A percentile compares a stretch with the other conserved stretches of the same genome.
These are phyloP conservation scores for Oriolus oriolus DNA, from an alignment of 2,113 vertebrate genomes.

Conservation along the genomic window DNA sequence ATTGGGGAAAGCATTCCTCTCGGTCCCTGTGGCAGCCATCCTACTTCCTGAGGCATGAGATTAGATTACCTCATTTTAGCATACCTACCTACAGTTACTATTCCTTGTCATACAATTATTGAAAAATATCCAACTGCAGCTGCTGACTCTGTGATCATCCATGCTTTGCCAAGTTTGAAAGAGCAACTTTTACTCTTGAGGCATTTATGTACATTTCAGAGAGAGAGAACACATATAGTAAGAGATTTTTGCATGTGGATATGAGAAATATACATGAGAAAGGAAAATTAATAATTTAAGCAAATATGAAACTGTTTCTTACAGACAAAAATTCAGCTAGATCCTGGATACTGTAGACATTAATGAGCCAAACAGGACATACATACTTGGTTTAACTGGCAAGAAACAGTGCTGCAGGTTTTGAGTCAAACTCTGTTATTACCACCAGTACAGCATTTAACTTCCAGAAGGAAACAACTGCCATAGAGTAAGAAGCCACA, in stretches of 20 bases:
- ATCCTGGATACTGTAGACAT: not conserved
- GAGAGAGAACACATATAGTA: not conserved
- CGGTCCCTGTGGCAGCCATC: not conserved
- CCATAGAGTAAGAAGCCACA: not conserved
- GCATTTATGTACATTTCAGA: not conserved
- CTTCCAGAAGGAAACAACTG: not conserved
- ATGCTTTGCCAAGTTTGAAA: not conserved
- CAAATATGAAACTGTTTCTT: not conserved
- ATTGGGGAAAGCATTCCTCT: not conserved
- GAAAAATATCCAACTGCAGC: not conserved
- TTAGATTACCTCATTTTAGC: constrained; percentile 5
- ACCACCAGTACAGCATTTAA: not conserved
- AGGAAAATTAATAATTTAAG: not conserved
- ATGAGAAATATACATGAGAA: not conserved
- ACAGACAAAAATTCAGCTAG: not conserved
- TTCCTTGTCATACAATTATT: not conserved
- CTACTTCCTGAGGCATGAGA: constrained; percentile 22
- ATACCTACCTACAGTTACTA: not conserved
- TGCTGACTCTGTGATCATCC: not conserved
- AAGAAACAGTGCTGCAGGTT: not conserved
- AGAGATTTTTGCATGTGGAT: not conserved
- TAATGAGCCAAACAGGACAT: not conserved
- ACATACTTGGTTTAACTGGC: not conserved
- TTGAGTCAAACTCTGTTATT: not conserved
- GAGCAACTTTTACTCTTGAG: not conserved